Percentiles rank a stretch among this genome's conserved stretches.
These are phyloP conservation scores for Philhelius pedissequus DNA, from an alignment of 2,888 invertebrate species.

Conservation along the genomic window DNA sequence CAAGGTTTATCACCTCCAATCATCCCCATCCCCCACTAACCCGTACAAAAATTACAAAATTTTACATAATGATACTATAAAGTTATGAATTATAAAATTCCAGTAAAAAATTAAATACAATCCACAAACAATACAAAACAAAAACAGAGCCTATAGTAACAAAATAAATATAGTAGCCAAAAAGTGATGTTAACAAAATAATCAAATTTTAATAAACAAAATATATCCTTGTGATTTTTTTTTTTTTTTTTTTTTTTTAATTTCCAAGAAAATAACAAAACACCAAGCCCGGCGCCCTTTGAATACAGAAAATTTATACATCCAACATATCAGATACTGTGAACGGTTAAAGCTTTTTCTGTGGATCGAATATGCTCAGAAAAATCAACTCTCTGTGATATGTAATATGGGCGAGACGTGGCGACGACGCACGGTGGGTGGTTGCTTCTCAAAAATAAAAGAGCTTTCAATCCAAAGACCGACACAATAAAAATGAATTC, in stretches of 20 bases:
- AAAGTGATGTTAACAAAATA: not conserved
- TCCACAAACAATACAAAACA: conserved; percentile 34
- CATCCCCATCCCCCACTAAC: not conserved
- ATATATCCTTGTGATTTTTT: no score
- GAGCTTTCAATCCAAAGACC: conserved; percentile 54
- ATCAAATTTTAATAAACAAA: not conserved
- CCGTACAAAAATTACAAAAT: not conserved
- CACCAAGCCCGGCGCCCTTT: not conserved
- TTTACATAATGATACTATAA: not conserved
- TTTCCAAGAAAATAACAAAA: not conserved
- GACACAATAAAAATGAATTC: conserved; percentile 51
- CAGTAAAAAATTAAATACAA: conserved; percentile 48
- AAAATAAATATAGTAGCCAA: not conserved
- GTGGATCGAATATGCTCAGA: conserved; percentile 19
- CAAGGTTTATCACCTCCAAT: conserved; percentile 1
- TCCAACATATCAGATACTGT: not conserved
- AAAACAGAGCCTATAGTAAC: not conserved
- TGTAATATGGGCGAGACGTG: not conserved
- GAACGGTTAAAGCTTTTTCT: conserved; percentile 1
- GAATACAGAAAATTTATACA: not conserved
- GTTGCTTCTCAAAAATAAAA: conserved; percentile 10
- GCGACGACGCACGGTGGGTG: not conserved
- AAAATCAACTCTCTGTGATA: not conserved
- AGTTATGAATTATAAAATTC: conserved; percentile 28
- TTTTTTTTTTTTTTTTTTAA: not conserved